A percentile compares a stretch with the other conserved stretches of the same genome.
These are phyloP conservation scores for Tachysurus vachellii DNA, from an alignment of 2,113 vertebrate genomes.

Conservation along the genomic window DNA sequence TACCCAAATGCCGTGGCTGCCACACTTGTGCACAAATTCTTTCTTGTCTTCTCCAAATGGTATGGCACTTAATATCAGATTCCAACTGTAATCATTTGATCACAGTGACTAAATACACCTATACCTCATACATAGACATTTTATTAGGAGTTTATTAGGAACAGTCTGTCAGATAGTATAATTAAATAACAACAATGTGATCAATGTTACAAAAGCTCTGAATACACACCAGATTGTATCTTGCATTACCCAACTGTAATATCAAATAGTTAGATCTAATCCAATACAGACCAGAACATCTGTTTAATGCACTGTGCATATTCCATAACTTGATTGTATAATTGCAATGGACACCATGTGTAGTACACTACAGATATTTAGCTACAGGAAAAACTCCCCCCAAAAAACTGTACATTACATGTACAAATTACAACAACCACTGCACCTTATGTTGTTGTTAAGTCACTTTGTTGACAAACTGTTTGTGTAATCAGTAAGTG, in stretches of 20 bases:
- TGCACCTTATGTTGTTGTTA: too few species aligned
- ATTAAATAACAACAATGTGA: not conserved
- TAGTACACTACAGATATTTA: not conserved
- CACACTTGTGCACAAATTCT: constrained; percentile 95
- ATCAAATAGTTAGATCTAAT: too few species aligned
- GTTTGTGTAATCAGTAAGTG: not conserved
- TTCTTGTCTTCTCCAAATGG: constrained; percentile 96
- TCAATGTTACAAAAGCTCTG: not conserved
- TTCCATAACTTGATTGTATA: not conserved
- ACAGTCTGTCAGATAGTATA: not conserved
- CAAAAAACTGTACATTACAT: not conserved
- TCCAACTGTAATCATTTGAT: too few species aligned
- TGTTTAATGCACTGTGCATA: too few species aligned
- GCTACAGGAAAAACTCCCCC: not conserved
- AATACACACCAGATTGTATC: not conserved
- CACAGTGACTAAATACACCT: not conserved
- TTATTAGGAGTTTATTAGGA: not conserved
- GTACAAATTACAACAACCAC: not conserved
- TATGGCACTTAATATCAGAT: constrained; percentile 64
- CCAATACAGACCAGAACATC: too few species aligned
- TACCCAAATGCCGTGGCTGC: constrained; percentile 94
- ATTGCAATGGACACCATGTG: not conserved
- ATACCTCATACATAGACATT: not conserved
- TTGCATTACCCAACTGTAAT: too few species aligned
- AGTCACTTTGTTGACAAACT: not conserved